Evolutionary conservation across 2,888 invertebrate genomes (phyloP).

Genomic region (Netelia melanura): DNA sequence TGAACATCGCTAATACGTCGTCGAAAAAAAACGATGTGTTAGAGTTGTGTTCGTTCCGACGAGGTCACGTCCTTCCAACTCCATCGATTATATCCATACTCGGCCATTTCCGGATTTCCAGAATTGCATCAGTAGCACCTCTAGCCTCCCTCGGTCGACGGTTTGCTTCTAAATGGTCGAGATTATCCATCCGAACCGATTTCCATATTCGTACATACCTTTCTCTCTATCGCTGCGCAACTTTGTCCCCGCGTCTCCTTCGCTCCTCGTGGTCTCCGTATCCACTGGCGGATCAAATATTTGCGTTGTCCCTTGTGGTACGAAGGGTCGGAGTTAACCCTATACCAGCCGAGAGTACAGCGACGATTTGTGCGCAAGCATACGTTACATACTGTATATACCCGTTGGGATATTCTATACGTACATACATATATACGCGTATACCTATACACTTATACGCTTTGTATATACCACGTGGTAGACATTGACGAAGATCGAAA

Average conservation of each 20-base stretch:
- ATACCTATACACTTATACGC: no score
- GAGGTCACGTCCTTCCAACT: no score
- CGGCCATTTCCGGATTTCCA: no score
- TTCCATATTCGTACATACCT: constrained; percentile 47
- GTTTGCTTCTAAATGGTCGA: constrained; percentile 11
- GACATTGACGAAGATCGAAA: constrained; percentile 67
- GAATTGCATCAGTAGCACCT: no score
- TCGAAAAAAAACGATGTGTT: no score
- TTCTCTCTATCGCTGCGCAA: neutral
- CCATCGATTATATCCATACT: no score
- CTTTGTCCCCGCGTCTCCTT: neutral
- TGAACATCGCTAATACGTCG: no score
- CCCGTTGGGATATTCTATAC: constrained; percentile 21
- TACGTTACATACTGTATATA: constrained; percentile 11
- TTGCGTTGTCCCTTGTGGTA: constrained; percentile 60
- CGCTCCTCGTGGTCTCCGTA: constrained; percentile 37
- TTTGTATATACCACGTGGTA: neutral
- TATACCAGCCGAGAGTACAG: constrained; percentile 22
- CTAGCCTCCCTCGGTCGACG: no score
- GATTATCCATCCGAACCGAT: constrained; percentile 67
- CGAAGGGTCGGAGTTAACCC: constrained; percentile 18
- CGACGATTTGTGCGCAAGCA: constrained; percentile 29
- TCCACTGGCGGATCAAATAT: constrained; percentile 65
- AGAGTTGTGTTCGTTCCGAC: no score
- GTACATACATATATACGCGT: no score